These are phyloP conservation scores for Psilanteris sp. DNA, from an alignment of 1,140 invertebrate species.

Conservation along the genomic window DNA sequence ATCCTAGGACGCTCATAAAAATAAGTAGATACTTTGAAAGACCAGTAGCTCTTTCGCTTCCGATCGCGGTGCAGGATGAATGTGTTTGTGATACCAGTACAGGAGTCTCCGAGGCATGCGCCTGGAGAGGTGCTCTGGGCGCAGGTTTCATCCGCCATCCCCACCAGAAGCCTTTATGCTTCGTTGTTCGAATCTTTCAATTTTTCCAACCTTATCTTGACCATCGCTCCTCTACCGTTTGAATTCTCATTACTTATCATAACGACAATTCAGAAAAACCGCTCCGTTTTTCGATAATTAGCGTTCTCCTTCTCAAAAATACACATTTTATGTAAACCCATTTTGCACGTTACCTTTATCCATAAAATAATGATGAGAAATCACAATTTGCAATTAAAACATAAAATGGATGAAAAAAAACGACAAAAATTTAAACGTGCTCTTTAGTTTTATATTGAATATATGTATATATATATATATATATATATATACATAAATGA, in stretches of 20 bases:
- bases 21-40: constrained; percentile 56
- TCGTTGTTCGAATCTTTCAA: constrained; percentile 67
- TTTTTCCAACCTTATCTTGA: constrained; percentile 72
- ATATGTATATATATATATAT: no score
- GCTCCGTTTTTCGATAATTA: constrained; percentile 42
- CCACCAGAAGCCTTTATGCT: constrained; percentile 52
- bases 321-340: no score
- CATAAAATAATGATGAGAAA: no score
- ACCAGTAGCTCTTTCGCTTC: constrained; percentile 58
- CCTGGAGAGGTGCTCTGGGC: constrained; percentile 71
- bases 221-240: constrained; percentile 56
- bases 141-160: constrained; percentile 74
- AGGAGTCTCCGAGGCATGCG: constrained; percentile 67
- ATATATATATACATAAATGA: no score
- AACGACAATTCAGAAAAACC: constrained; percentile 41
- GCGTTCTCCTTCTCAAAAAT: neutral
- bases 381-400: no score
- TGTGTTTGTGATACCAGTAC: constrained; percentile 29
- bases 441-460: no score
- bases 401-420: no score
- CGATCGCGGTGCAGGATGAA: constrained; percentile 45
- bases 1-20: constrained; percentile 47
- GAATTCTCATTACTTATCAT: constrained; percentile 46
- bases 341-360: no score
- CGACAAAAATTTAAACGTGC: no score